Evolutionary conservation across 2,797 vertebrate species (phyloP), one percentile per base, ranked within the genome.

Genomic region (Sarcophilus harrisii): DNA sequence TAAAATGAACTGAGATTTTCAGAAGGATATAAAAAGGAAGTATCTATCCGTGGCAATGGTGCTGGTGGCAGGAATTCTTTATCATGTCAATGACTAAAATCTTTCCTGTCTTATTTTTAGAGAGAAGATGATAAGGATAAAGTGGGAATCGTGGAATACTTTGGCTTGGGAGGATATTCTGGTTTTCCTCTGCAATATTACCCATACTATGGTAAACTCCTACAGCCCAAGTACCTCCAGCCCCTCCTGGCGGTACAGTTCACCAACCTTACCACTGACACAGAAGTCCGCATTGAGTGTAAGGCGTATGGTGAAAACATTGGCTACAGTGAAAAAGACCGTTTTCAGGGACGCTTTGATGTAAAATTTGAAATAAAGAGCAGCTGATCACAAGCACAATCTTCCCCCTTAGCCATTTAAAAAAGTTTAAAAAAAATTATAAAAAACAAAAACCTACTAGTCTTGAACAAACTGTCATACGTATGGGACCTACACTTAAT

Each of bases 401-500:
- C 96, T 93, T 98, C 98, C 98, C 97, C 98, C 98, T 90, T 97
- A 99, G 99, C 99, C 99, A 99, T 99, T 99, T 97, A 98, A 98
- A 81, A 98, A 97, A 98, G 96, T 96, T 98, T 91, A 98, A 98
- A 97, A 98, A 97, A 97, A 97, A 38, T 73, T 96, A 98, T 93
- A 98, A 98, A 97, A 98, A 98, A 98, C 98, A 98, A 99, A 99
- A 99, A 99, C 99, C 99, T 99, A 99, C 99, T 99, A 99, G 99
- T 99, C 99, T 99, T 99, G 99, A 99, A 99, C 99, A 99, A 99
- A 99, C 99, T 99, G 99, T 99, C 99, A 99, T 99, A 99, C 99
- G 99, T 99, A 99, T 99, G 99, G 99, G 99, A 99, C 99, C 99
- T 99, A 99, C 99, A 99, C 99, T 99, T 99, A 99, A 99, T 99